Evolutionary conservation across 2,888 invertebrate genomes (phyloP), one percentile per base, ranked within the genome.

Genomic region (Oeneis ivallda): DNA sequence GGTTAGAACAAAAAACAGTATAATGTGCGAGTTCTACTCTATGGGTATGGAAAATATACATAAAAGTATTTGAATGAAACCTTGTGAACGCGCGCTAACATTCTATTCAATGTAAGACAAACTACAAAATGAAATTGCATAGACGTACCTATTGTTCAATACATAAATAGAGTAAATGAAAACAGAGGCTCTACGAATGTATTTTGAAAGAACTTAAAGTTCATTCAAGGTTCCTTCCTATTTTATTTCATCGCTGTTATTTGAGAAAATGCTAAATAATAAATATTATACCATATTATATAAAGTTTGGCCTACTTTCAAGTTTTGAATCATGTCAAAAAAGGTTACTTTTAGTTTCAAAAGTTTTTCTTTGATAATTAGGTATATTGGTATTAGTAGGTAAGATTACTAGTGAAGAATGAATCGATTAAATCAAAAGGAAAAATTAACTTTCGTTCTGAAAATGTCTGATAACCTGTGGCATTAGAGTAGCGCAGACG

Each of bases 91-190:
- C 26, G 15, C 17, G 50, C 37, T 39, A 17, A 49, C 49, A 60
- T 50, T 19, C 50, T 60, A 37, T 45, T 62, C 50, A 41, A 50
- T 54, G 64, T 47, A 47, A 39, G 45, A 52, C 54, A 50, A 62
- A 67, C 65, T 26, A 26, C 62, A 64, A 63, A 67, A 53, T 60
- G 26, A 64, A 66, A 68, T 67, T 68, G 59, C 65, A 66, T 66
- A 54, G 19, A 59, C 60, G 62, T 64, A 62, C n/a, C 52, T 66
- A 17, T 39, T 61, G 61, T 71, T 65, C 68, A 67, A 65, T 65
- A 61, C 32, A 66, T 53, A 57, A 65, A n/a, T n/a, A 62, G 65
- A 65, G 70, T 68, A 71, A 74, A 71, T 69, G n/a, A n/a, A 72
- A 72, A 72, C 70, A n/a, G 57, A 58, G 43, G 64, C 53, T 26